These are phyloP conservation scores for Diaphora mendica DNA, from an alignment of 2,888 invertebrate genomes.

Conservation along the genomic window DNA sequence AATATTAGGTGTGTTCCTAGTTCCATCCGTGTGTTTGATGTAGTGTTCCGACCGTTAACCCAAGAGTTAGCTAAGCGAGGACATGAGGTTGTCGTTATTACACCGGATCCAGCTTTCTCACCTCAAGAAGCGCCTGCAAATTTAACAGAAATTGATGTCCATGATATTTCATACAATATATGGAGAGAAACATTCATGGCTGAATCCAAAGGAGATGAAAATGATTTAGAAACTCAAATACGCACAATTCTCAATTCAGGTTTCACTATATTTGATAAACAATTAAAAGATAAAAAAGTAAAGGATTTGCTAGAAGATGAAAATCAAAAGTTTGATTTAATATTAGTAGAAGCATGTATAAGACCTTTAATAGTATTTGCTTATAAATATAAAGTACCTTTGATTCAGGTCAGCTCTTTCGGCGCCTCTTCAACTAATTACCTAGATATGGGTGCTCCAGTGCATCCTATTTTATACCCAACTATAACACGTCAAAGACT, in stretches of 20 bases:
- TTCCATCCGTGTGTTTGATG: constrained; percentile 71
- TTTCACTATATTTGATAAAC: too few relatives aligned
- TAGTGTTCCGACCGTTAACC: constrained; percentile 67
- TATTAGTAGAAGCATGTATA: constrained; percentile 57
- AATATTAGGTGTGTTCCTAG: constrained; percentile 45
- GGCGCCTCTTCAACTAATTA: too few relatives aligned
- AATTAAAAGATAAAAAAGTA: constrained; percentile 14
- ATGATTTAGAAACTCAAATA: too few relatives aligned
- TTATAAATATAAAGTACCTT: constrained; percentile 58
- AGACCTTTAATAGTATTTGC: constrained; percentile 50
- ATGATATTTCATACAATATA: constrained; percentile 61
- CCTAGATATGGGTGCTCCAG: too few relatives aligned
- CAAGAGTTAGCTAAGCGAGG: constrained; percentile 70
- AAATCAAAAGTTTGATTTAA: constrained; percentile 47
- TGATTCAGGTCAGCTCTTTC: constrained; percentile 63
- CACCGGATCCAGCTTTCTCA: constrained; percentile 30
- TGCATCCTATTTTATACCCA: constrained; percentile 11
- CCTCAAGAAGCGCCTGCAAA: constrained; percentile 63
- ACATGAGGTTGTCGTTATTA: constrained; percentile 66
- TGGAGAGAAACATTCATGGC: constrained; percentile 34
- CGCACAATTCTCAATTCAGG: too few relatives aligned
- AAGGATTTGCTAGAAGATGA: constrained; percentile 14
- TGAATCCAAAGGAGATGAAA: constrained; percentile 26
- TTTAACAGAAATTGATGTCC: constrained; percentile 65
- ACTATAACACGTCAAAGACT: neutral